Conservation (phyloP, 1,140 invertebrate genomes). For the Brachionus calyciflorus region DNA sequence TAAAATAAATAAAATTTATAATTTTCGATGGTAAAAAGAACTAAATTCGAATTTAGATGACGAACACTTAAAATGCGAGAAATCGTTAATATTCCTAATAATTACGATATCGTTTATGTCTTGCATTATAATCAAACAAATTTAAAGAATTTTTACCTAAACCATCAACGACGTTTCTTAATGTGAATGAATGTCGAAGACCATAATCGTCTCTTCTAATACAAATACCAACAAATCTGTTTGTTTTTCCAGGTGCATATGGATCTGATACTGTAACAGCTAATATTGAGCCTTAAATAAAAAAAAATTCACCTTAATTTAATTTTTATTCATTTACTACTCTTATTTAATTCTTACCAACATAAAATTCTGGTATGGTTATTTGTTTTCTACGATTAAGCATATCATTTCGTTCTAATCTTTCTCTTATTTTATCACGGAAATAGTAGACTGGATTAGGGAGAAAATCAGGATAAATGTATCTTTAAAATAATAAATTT, state of each 20-base stretch:
- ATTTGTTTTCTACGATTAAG: conserved; percentile 74
- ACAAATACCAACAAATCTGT: conserved; percentile 92
- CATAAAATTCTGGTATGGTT: conserved; percentile 94
- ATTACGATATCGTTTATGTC: no score
- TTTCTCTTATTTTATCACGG: conserved; percentile 78
- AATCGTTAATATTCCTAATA: no score
- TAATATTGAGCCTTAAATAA: conserved; percentile 78
- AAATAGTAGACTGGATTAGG: conserved; percentile 76
- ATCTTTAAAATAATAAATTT: conserved; percentile 60
- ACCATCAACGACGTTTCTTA: conserved; percentile 88
- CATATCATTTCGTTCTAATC: conserved; percentile 88
- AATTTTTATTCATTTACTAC: neutral
- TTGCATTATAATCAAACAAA: no score
- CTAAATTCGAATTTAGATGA: no score
- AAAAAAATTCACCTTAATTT: conserved; percentile 48
- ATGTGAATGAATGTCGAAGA: conserved; percentile 74
- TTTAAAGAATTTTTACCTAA: no score
- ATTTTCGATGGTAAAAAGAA: no score
- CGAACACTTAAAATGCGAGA: no score
- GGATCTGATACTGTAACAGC: conserved; percentile 84
- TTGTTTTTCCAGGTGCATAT: conserved; percentile 78
- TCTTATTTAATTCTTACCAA: conserved; percentile 68
- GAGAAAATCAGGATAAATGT: conserved; percentile 88
- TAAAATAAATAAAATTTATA: no score
- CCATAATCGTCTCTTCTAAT: conserved; percentile 78